Evolutionary conservation across 2,797 vertebrate species (phyloP), one percentile per base, ranked within the genome.

Genomic region (Chromis chromis): DNA sequence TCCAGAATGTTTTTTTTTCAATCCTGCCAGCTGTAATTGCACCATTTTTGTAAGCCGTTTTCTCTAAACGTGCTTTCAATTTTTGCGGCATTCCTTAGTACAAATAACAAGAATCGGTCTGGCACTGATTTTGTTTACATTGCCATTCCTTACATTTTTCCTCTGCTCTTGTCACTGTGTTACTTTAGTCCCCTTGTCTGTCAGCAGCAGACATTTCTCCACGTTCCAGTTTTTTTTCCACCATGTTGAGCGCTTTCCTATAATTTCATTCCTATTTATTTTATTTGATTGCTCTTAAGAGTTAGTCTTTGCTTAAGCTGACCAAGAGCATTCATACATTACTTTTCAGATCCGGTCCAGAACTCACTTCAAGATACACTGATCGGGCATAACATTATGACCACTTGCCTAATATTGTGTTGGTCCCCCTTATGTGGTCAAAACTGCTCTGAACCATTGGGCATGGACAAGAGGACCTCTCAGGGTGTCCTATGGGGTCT

Each of bases 1-100:
- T 54, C 54, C 66, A 70, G 61, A 24, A 60, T 19, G 44, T 75
- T 48, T 48, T 65, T 74, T 58, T 67, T 12, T 12, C 3, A 2
- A 36, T 62, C 64, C 12, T 33, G 33, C 25, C 19, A 56, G 25
- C 33, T 64, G 25, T 46, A 67, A 57, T 50, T 57, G 27, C 54
- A 53, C 22, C 4, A 11, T n/a, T 10, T 13, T 52, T 52, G 21
- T 22, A 6, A 31, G 53, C 24, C 3, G 12, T 54, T 52, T 52
- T 54, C 24, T 54, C 24, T 6, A 27, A 16, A 27, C 14, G 25
- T 17, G 14, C 52, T 25, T 54, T 46, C 53, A 54, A 49, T 50
- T 58, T 46, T 49, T 68, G 48, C 36, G 52, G 33, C 14, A 39
- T 6, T 27, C 11, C 28, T n/a, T 48, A 19, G n/a, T 48, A 44